Evolutionary conservation across 2,888 invertebrate genomes (phyloP), one percentile per base, ranked within the genome.

Genomic region (Drosophila quasianomalipes): DNA sequence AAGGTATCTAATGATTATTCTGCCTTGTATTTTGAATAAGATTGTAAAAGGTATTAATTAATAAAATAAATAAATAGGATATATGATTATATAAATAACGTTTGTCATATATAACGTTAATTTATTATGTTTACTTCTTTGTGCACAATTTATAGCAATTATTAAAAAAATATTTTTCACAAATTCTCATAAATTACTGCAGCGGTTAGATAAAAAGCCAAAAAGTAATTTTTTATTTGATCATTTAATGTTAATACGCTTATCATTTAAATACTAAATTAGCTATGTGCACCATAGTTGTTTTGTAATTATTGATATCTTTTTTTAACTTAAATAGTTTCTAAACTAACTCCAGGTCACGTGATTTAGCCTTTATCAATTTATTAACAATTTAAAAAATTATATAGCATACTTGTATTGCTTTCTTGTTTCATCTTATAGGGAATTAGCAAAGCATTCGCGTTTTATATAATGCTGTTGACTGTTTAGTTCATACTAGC

Each of bases 381-480:
- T 44, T 5, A 12, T 44, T 12, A 22, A 5, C 22, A 22, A 22
- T 12, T 22, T 0, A 9, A 41, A 12, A 22, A 22, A 44, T 22
- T 44, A 44, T 44, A 22, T 16, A 4, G 4, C 47, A 26, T 16
- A 16, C 47, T 47, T 22, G 16, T 22, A 7, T 9, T 4, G 14
- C 22, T 22, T 22, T 14, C 22, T 22, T 14, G 44, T 12, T 37
- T 16, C n/a, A 49, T 14, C 26, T 53, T 22, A 41, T 14, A 55
- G 44, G 47, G 74, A 73, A 73, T 65, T 6, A 39, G 33, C 60
- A 28, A 54, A 67, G 68, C 16, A 19, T 2, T 10, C 26, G 3
- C 31, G 10, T 22, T 33, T 37, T 52, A 10, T 22, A 5, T 44
- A 47, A 47, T 49, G n/a, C 57, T 44, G 41, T 52, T 61, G 63